Evolutionary conservation across 2,888 invertebrate species (phyloP), one percentile per base, ranked within the genome.

Genomic region (Didymodactylos carnosus): DNA sequence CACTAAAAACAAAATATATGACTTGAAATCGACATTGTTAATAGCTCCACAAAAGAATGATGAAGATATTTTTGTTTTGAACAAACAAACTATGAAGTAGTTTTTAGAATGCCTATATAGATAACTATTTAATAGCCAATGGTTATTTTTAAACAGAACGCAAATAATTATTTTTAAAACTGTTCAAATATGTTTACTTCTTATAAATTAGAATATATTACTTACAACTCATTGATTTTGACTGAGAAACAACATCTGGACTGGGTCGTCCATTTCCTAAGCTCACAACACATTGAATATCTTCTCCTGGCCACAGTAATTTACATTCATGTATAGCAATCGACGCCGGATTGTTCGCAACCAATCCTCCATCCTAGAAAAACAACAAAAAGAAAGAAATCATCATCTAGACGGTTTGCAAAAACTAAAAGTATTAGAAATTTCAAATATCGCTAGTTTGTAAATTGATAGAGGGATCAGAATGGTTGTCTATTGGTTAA

Each of bases 261-360:
- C 40, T 40, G 10, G 71, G 73, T 23, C 85, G 79, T 0, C 87
- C 87, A 75, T 91, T 92, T 46, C 93, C 92, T 72, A 91, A 87
- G 0, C 91, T 92, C 69, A 94, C 86, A 0, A 94, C 88, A 79
- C 91, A 90, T 77, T 88, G 88, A 69, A 92, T 85, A 0, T 87
- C 86, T 75, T 85, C 87, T 51, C 88, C 86, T 0, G 92, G 92
- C 89, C 90, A 94, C 69, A 94, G 83, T 43, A 89, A 86, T 78
- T 88, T 88, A 0, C 91, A 90, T 84, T 94, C 94, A 81, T 92
- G 92, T 62, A 93, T 86, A 0, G 90, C 94, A 11, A 93, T 88
- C 4, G 90, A 91, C 16, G 91, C 88, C 0, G 92, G 92, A 84
- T 93, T 94, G 84, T 92, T 93, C 16, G 89, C 88, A 82, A 91